Evolutionary conservation across 2,888 invertebrate genomes (phyloP).

Genomic region (Clunio marinus): DNA sequence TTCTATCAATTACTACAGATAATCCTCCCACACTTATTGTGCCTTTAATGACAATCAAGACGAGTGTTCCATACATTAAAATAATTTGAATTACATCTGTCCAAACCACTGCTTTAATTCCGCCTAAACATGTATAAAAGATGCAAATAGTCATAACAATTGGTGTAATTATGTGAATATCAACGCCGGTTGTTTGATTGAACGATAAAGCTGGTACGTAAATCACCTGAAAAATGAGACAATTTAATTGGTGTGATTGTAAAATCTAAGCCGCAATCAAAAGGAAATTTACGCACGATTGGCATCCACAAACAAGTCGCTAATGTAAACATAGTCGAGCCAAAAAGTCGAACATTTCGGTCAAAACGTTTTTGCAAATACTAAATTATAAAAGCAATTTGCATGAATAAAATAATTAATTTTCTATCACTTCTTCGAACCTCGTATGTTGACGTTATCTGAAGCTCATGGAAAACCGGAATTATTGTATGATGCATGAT

Average conservation of each 20-base stretch:
- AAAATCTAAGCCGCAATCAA: neutral
- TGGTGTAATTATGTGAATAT: constrained; percentile 74
- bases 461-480: constrained; percentile 61
- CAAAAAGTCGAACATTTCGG: constrained; percentile 63
- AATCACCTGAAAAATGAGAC: constrained; percentile 44
- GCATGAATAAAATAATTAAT: neutral
- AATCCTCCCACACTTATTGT: constrained; percentile 69
- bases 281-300: constrained; percentile 43
- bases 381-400: too few species aligned
- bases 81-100: constrained; percentile 75
- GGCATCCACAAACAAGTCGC: constrained; percentile 49
- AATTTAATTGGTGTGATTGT: neutral
- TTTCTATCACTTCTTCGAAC: constrained; percentile 47
- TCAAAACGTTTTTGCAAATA: constrained; percentile 70
- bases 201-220: constrained; percentile 75
- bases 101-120: constrained; percentile 55
- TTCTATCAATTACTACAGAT: constrained; percentile 60
- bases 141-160: constrained; percentile 79
- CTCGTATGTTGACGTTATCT: constrained; percentile 72
- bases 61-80: constrained; percentile 70
- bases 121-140: constrained; percentile 71
- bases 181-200: constrained; percentile 79
- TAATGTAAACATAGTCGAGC: constrained; percentile 61
- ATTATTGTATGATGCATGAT: constrained; percentile 31
- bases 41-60: constrained; percentile 68